phyloP scores from a whole-genome alignment of 2,888 invertebrate species.

The Orchesellides sinensis region DNA sequence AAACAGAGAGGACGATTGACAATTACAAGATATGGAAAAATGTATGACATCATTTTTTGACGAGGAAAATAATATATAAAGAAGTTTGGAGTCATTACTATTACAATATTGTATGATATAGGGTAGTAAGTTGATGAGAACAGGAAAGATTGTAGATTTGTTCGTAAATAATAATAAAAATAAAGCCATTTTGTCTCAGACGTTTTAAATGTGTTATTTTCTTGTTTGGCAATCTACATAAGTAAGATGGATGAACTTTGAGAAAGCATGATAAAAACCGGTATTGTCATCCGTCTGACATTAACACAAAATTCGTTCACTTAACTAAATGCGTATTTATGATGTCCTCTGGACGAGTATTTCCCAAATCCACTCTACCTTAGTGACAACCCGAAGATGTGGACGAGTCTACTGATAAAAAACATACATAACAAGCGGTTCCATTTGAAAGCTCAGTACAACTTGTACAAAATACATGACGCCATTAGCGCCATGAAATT shows the following conservation, averaged over 20 bases:
- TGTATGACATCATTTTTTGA: neutral
- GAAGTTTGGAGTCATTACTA: neutral
- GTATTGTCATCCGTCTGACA: too few species aligned
- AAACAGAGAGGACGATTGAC: neutral
- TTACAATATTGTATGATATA: neutral
- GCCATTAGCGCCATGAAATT: too few species aligned
- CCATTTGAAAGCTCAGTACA: too few species aligned
- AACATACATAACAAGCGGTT: too few species aligned
- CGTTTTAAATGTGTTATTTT: neutral
- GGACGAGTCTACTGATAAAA: too few species aligned
- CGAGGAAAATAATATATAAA: neutral
- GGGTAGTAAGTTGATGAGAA: neutral
- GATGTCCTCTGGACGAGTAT: neutral
- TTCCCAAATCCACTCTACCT: too few species aligned
- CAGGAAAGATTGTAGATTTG: slow-evolving; percentile 43
- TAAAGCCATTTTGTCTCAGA: slow-evolving; percentile 51
- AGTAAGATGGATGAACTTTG: neutral
- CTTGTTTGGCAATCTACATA: neutral
- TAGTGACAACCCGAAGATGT: too few species aligned
- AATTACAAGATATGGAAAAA: neutral
- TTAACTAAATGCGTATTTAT: neutral
- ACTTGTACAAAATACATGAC: too few species aligned
- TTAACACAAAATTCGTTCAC: too few species aligned
- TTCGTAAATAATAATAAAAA: slow-evolving; percentile 58
- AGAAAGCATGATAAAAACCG: neutral